Evolutionary conservation across 2,888 invertebrate species (phyloP).

Genomic region (Rotaria sp.): DNA sequence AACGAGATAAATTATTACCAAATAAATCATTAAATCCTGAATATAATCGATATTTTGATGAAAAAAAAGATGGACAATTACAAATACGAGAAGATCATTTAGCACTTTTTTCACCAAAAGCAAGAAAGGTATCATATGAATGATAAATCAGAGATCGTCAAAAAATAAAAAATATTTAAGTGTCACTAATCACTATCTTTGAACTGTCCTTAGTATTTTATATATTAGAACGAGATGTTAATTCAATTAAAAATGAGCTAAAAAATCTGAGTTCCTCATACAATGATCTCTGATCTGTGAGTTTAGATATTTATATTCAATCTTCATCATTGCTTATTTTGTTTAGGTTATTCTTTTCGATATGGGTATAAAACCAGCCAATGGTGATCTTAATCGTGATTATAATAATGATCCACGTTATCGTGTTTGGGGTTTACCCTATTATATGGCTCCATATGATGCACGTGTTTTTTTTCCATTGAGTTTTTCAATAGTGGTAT

Average conservation of each 20-base stretch:
- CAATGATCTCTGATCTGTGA: too few species aligned
- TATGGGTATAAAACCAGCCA: not conserved
- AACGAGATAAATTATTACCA: slow-evolving; percentile 4
- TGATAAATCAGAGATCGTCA: too few species aligned
- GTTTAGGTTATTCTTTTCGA: not conserved
- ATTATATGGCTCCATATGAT: slow-evolving; percentile 21
- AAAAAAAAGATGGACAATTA: not conserved
- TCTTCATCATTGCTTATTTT: too few species aligned
- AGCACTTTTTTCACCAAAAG: not conserved
- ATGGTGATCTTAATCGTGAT: not conserved
- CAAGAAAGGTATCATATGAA: not conserved
- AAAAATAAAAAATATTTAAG: too few species aligned
- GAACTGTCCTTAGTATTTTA: too few species aligned
- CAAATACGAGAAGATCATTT: not conserved
- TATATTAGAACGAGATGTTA: too few species aligned
- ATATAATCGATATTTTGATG: not conserved
- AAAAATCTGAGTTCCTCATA: too few species aligned
- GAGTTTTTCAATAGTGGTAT: not conserved
- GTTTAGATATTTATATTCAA: too few species aligned
- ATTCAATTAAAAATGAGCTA: too few species aligned
- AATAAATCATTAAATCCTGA: not conserved
- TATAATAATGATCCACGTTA: slow-evolving; percentile 7
- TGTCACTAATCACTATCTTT: too few species aligned
- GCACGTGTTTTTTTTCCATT: slow-evolving; percentile 8
- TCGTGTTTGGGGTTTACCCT: slow-evolving; percentile 39